Conservation (phyloP, 2,113 vertebrate genomes). For the Australoheros scitulus region DNA sequence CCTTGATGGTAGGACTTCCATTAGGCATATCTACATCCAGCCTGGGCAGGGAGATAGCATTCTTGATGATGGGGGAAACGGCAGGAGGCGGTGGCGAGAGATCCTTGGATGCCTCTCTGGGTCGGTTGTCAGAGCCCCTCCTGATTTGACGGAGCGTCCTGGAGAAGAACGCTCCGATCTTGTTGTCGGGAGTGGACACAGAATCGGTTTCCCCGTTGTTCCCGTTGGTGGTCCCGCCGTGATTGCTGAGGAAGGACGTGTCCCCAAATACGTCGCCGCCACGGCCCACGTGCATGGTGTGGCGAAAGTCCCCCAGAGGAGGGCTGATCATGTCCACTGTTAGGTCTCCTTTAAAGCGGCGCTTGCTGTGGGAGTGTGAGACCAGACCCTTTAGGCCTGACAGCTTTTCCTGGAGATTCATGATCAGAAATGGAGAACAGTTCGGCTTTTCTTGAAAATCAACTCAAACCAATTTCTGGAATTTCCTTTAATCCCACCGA, state of each 20-base stretch:
- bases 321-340: slow-evolving; percentile 97
- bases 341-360: slow-evolving; percentile 85
- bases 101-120: slow-evolving; percentile 67
- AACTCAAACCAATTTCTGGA: background rate
- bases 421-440: slow-evolving; percentile 48
- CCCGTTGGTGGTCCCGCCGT: slow-evolving; percentile 77
- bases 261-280: slow-evolving; percentile 96
- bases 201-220: slow-evolving; percentile 74
- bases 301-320: slow-evolving; percentile 93
- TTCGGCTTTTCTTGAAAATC: background rate
- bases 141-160: slow-evolving; percentile 89
- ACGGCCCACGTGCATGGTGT: slow-evolving; percentile 97
- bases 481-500: slow-evolving; percentile 33
- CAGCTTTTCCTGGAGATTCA: slow-evolving; percentile 95
- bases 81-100: slow-evolving; percentile 84
- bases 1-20: slow-evolving; percentile 75
- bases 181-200: slow-evolving; percentile 72
- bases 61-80: slow-evolving; percentile 96
- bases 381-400: slow-evolving; percentile 90
- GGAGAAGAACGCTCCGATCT: slow-evolving; percentile 85
- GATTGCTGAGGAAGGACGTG: slow-evolving; percentile 97
- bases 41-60: slow-evolving; percentile 91
- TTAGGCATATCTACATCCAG: slow-evolving; percentile 81
- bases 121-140: slow-evolving; percentile 79
- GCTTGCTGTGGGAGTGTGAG: slow-evolving; percentile 87